A percentile compares a stretch with the other conserved stretches of the same genome.
Conservation (phyloP, 35 echinoderm and acorn worm genomes). For the Strongylocentrotus purpuratus region DNA sequence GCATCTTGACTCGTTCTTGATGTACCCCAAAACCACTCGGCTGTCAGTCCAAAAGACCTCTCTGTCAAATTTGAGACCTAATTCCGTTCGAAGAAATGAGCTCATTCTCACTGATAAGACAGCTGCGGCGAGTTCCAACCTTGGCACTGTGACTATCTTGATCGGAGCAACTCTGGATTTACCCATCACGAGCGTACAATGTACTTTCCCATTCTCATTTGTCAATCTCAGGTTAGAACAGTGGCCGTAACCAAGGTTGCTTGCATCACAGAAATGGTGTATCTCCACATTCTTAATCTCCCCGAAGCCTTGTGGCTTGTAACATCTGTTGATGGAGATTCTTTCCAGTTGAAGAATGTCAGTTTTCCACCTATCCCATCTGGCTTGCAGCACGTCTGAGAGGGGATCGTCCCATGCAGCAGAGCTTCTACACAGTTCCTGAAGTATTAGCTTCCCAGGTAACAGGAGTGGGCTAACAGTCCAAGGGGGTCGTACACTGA, state of each 20-base stretch:
- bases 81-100: slow-evolving; percentile 44
- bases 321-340: slow-evolving; percentile 47
- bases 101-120: slow-evolving; percentile 44
- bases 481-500: slow-evolving; percentile 70
- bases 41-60: slow-evolving; percentile 63
- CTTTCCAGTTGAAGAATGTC: slow-evolving; percentile 39
- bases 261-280: slow-evolving; percentile 67
- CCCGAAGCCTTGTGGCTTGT: slow-evolving; percentile 63
- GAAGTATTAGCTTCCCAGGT: slow-evolving; percentile 59
- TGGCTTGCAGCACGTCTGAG: neutral
- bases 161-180: slow-evolving; percentile 62
- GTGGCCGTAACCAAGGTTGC: slow-evolving; percentile 47
- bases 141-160: slow-evolving; percentile 68
- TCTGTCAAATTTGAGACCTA: neutral
- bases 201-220: slow-evolving; percentile 7
- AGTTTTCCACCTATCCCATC: slow-evolving; percentile 50
- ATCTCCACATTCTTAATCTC: slow-evolving; percentile 20
- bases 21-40: slow-evolving; percentile 61
- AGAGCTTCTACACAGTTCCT: slow-evolving; percentile 52
- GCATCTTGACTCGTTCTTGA: slow-evolving; percentile 50
- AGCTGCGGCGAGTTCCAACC: slow-evolving; percentile 68
- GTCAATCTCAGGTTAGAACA: slow-evolving; percentile 39
- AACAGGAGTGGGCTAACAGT: slow-evolving; percentile 50
- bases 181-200: slow-evolving; percentile 47
- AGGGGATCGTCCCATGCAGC: slow-evolving; percentile 65